Conservation (phyloP, 2,113 vertebrate genomes). For the Oxygymnocypris stewartii region DNA sequence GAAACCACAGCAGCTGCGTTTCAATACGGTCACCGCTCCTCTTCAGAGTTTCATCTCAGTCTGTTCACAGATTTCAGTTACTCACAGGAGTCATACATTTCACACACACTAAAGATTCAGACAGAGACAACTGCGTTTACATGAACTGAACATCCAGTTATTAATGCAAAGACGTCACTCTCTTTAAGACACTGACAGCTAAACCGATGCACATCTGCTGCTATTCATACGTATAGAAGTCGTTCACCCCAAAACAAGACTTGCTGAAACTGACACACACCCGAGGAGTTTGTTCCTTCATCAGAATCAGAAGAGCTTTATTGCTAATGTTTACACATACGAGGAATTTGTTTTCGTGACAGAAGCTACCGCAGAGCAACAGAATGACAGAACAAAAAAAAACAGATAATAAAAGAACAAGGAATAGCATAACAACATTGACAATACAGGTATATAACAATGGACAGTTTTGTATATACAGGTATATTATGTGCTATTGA, state of each 20-base stretch:
- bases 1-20: slow-evolving; percentile 6
- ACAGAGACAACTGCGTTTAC: background rate
- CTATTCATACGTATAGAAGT: background rate
- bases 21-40: background rate
- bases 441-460: too few relatives aligned
- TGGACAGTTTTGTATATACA: too few relatives aligned
- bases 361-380: too few relatives aligned
- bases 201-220: background rate
- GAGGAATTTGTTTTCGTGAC: too few relatives aligned
- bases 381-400: too few relatives aligned
- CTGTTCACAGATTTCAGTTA: background rate
- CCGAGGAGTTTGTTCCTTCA: too few relatives aligned
- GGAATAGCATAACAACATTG: too few relatives aligned
- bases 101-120: background rate
- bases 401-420: too few relatives aligned
- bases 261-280: background rate
- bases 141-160: background rate
- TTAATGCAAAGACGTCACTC: background rate
- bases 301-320: too few relatives aligned
- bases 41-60: background rate
- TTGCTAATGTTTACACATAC: too few relatives aligned
- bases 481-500: too few relatives aligned
- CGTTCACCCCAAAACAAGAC: background rate
- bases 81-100: background rate
- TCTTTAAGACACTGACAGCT: background rate